These are phyloP conservation scores for Ophion ventricosus DNA, from an alignment of 2,888 invertebrate species.

Conservation along the genomic window DNA sequence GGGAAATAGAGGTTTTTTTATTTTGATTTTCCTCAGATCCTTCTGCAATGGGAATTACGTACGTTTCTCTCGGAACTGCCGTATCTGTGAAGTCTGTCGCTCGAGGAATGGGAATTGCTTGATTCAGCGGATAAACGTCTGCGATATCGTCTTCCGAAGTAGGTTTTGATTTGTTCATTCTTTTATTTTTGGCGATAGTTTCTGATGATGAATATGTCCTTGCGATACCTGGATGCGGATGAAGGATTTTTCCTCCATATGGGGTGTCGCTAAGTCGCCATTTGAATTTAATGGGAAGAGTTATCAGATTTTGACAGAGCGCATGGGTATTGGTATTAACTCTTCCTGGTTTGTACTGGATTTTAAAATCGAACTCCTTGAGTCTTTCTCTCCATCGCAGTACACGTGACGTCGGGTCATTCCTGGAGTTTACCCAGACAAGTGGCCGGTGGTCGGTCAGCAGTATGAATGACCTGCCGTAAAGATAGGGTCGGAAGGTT, in stretches of 20 bases:
- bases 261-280: background rate
- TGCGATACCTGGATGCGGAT: background rate
- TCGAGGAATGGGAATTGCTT: background rate
- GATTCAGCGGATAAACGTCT: background rate
- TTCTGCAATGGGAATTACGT: background rate
- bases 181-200: background rate
- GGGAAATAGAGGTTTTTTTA: too few species aligned
- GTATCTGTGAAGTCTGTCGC: background rate
- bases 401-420: too few species aligned
- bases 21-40: background rate
- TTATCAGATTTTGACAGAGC: too few species aligned
- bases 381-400: too few species aligned
- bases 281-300: constrained; percentile 4
- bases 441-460: too few species aligned
- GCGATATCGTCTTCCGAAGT: background rate
- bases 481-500: too few species aligned
- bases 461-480: too few species aligned
- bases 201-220: background rate
- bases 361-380: too few species aligned
- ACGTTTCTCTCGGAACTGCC: constrained; percentile 12
- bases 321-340: too few species aligned
- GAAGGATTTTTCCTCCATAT: background rate
- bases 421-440: too few species aligned
- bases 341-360: too few species aligned
- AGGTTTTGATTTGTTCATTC: background rate